Evolutionary conservation across 2,888 invertebrate genomes (phyloP).

Genomic region (Patella pellucida): DNA sequence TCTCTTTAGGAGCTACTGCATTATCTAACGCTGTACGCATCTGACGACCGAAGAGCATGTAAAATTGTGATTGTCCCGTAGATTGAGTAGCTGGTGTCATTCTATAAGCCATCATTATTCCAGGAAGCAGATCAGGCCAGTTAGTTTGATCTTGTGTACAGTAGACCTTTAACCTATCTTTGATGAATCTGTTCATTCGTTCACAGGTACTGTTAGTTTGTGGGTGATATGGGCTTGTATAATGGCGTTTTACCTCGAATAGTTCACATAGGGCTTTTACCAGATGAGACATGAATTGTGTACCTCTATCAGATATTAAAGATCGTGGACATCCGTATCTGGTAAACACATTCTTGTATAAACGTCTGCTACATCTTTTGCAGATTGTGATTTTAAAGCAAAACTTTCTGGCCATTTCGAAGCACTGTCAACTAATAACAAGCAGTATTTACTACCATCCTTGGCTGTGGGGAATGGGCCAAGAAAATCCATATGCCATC

Average conservation of each 20-base stretch:
- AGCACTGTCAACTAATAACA: conserved; percentile 17
- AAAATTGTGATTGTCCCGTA: conserved; percentile 20
- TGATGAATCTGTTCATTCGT: conserved; percentile 19
- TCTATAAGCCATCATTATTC: conserved; percentile 22
- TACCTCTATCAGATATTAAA: conserved; percentile 35
- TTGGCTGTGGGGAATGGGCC: conserved; percentile 14
- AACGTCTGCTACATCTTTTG: conserved; percentile 14
- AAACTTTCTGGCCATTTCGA: conserved; percentile 20
- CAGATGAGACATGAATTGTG: conserved; percentile 29
- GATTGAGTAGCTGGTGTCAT: conserved; percentile 14
- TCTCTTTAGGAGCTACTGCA: conserved; percentile 12
- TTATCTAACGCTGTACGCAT: conserved; percentile 11
- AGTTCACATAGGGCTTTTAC: conserved; percentile 21
- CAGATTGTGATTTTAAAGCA: conserved; percentile 19
- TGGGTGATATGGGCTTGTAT: conserved; percentile 17
- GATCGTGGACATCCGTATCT: conserved; percentile 25
- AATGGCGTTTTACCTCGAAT: conserved; percentile 5
- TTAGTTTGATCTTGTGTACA: not conserved
- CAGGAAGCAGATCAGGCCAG: conserved; percentile 16
- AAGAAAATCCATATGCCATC: conserved; percentile 30
- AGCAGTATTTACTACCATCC: conserved; percentile 5
- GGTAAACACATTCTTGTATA: conserved; percentile 24
- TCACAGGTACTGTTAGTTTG: conserved; percentile 19
- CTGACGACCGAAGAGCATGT: conserved; percentile 20
- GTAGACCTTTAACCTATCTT: conserved; percentile 9